Base-by-base conservation (phyloP, 2,888 invertebrate genomes). In the Parthenolecanium corni region DNA sequence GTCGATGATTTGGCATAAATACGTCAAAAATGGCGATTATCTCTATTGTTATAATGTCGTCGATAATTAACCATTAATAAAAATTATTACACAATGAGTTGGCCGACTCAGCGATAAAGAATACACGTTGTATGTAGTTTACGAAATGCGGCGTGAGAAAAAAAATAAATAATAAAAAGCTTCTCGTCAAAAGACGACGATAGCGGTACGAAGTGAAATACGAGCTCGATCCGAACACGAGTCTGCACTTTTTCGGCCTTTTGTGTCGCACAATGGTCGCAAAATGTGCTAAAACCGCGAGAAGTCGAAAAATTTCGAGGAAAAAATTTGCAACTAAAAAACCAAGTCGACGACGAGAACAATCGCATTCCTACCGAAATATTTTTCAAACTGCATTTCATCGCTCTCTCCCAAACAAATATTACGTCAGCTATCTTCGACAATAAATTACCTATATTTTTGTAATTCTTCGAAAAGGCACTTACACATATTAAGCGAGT, bases 31-130 rank as follows among this genome's bases (percentile, higher is more conserved):
- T 14, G 21, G 42, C 24, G 54, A 54, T 54, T 54, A 54, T 54
- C 36, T 42, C 42, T 21, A 54, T 54, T 54, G 54, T 54, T 54
- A 54, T 16, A 5, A 54, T 40, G 42, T 40, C 40, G 38, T 54
- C 54, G 54, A 42, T 42, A 54, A 54, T 54, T 54, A 54, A 40
- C 42, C 42, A 42, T 42, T 36, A 54, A 54, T 54, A 42, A 42
- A 23, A 42, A 20, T 54, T 40, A 54, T 54, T 54, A 54, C 40
- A 36, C 47, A 21, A 47, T 20, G 38, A 40, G 21, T 54, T 54
- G 16, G 54, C 42, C 42, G 38, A 23, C 38, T 54, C 54, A 54
- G 54, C 54, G 23, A 20, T 16, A 23, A 40, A 44, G 3, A 4
- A 44, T 4, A 44, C 44, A 31, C 9, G n/a, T n/a, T n/a, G 40